Evolutionary conservation across 1,140 invertebrate species (phyloP), one percentile per base, ranked within the genome.

Genomic region (Apis cerana): DNA sequence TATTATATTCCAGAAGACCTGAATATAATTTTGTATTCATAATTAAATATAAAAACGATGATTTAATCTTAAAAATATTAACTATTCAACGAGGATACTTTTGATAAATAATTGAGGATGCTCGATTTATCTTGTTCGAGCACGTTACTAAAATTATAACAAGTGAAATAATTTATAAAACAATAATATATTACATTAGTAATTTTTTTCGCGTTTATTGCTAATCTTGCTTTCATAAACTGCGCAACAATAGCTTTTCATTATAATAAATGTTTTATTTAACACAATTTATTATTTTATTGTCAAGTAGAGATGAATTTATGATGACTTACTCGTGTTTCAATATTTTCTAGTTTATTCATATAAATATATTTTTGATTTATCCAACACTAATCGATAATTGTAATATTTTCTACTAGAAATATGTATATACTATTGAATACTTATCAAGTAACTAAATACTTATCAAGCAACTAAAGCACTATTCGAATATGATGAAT

Each of bases 81-180:
- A 23, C 23, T 62, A 23, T 15, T 17, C 56, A 58, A 21, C 8
- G 56, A 21, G 4, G 64, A 12, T 21, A 17, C 10, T 43, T 21
- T 21, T 0, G 33, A 2, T 11, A n/a, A n/a, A n/a, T n/a, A n/a
- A n/a, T n/a, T n/a, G n/a, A n/a, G n/a, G 27, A 68, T 56, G n/a
- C 11, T 52, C 1, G 7, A 52, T 19, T 52, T 19, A 17, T 71
- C 19, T 72, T 54, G 11, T 21, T 23, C 17, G 10, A 54, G 2
- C 13, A 21, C 4, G 13, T 48, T 69, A 17, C 9, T 11, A 43
- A 64, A 43, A 54, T 11, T 5, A 81, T 67, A 15, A n/a, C 19
- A 43, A 21, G 0, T 17, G 33, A 17, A 74, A 74, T 48, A 33
- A 81, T 68, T 81, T 68, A 68, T 75, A n/a, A 68, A 59, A 19